These are phyloP conservation scores for Limnephilus rhombicus DNA, from an alignment of 2,888 invertebrate genomes.

Conservation along the genomic window DNA sequence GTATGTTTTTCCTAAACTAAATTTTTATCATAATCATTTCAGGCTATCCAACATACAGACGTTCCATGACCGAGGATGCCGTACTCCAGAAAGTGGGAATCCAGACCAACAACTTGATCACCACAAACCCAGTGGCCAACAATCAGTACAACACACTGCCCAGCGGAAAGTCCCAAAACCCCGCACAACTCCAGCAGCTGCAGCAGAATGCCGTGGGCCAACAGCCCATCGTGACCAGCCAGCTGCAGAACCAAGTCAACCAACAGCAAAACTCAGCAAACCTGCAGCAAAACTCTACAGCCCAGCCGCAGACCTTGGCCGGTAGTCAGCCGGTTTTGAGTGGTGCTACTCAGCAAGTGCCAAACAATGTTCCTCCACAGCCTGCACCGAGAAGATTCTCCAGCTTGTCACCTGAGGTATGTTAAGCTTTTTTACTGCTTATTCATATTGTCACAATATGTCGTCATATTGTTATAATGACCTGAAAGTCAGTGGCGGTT, in stretches of 20 bases:
- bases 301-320: slow-evolving; percentile 58
- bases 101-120: slow-evolving; percentile 58
- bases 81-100: slow-evolving; percentile 61
- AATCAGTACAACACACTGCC: slow-evolving; percentile 67
- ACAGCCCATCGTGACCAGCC: slow-evolving; percentile 24
- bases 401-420: slow-evolving; percentile 64
- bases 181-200: slow-evolving; percentile 65
- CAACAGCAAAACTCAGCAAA: slow-evolving; percentile 69
- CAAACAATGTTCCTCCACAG: slow-evolving; percentile 71
- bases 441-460: neutral
- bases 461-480: neutral
- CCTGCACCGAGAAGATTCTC: slow-evolving; percentile 75
- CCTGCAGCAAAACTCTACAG: slow-evolving; percentile 69
- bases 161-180: slow-evolving; percentile 67
- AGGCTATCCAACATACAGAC: slow-evolving; percentile 65
- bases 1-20: neutral
- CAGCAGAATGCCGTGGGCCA: slow-evolving; percentile 12
- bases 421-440: neutral
- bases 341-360: slow-evolving; percentile 15
- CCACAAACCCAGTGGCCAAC: slow-evolving; percentile 63
- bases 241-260: slow-evolving; percentile 66
- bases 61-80: slow-evolving; percentile 64
- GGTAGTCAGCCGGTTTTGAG: slow-evolving; percentile 64
- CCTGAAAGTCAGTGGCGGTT: no score
- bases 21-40: slow-evolving; percentile 20